Evolutionary conservation across 2,888 invertebrate species (phyloP).

Genomic region (Nemotelus pantherinus): DNA sequence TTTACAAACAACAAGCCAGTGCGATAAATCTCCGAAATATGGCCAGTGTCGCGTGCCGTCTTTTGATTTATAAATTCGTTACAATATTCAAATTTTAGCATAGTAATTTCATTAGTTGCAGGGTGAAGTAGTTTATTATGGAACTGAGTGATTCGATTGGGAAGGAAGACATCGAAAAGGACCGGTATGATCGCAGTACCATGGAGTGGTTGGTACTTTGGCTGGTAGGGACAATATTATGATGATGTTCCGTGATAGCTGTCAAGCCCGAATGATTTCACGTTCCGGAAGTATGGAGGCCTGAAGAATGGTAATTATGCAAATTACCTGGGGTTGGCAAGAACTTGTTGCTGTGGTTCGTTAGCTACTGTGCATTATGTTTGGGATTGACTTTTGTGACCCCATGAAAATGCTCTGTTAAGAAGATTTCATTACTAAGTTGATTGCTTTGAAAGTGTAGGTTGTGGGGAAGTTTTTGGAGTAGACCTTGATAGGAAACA

Average conservation of each 20-base stretch:
- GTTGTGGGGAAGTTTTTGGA: too few species aligned
- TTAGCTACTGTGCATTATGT: not conserved
- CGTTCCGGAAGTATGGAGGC: not conserved
- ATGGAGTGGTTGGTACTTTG: not conserved
- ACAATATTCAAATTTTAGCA: conserved; percentile 16
- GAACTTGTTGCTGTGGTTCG: conserved; percentile 22
- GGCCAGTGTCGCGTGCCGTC: conserved; percentile 19
- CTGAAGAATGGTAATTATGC: conserved; percentile 29
- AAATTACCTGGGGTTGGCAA: conserved; percentile 19
- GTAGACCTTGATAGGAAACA: too few species aligned
- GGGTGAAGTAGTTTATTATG: not conserved
- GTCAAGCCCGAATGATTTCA: conserved; percentile 4
- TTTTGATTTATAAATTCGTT: conserved; percentile 32
- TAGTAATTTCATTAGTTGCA: conserved; percentile 19
- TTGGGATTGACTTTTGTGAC: conserved; percentile 10
- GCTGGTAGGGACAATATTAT: not conserved
- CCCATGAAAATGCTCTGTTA: not conserved
- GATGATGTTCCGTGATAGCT: not conserved
- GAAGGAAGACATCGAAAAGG: conserved; percentile 4
- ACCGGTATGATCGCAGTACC: not conserved
- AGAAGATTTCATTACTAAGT: too few species aligned
- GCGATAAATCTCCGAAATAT: conserved; percentile 5
- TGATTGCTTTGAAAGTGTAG: too few species aligned
- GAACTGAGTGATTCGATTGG: not conserved
- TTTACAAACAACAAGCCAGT: conserved; percentile 23